Conservation (phyloP, 2,888 invertebrate species). For the Diplolepis rosae region DNA sequence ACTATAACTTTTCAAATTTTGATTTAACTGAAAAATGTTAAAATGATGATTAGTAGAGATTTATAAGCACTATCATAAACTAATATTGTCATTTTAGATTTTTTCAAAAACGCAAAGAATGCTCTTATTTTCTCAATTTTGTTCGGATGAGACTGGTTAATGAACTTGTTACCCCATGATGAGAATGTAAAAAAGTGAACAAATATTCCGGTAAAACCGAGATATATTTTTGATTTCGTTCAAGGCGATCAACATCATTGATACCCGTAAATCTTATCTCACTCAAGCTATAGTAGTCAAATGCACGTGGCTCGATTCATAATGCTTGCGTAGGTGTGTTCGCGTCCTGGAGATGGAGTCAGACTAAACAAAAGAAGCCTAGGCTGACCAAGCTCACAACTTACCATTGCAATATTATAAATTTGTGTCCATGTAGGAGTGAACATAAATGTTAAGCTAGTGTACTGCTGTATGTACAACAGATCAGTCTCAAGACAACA, state of each 20-base stretch:
- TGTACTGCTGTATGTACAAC: conserved; percentile 21
- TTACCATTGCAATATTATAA: conserved; percentile 4
- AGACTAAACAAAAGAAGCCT: conserved; percentile 47
- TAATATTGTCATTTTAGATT: no score
- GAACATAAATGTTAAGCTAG: conserved; percentile 4
- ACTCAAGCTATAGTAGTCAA: background rate
- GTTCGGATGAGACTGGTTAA: no score
- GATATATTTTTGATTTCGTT: background rate
- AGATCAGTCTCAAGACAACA: conserved; percentile 35
- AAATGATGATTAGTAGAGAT: no score
- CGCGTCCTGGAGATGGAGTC: conserved; percentile 33
- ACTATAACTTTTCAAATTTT: no score
- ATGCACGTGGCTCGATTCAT: conserved; percentile 31
- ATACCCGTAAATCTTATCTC: conserved; percentile 15
- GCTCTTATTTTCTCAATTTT: no score
- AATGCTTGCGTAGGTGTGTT: conserved; percentile 22
- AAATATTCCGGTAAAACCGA: background rate
- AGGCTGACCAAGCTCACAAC: conserved; percentile 15
- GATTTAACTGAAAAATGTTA: no score
- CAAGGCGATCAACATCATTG: background rate
- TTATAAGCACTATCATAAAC: no score
- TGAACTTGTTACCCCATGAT: no score
- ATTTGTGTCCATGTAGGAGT: background rate
- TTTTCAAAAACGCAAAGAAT: no score
- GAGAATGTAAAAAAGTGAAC: background rate